phyloP scores from a whole-genome alignment of 2,797 vertebrate species.

The Cichlasoma orientale region DNA sequence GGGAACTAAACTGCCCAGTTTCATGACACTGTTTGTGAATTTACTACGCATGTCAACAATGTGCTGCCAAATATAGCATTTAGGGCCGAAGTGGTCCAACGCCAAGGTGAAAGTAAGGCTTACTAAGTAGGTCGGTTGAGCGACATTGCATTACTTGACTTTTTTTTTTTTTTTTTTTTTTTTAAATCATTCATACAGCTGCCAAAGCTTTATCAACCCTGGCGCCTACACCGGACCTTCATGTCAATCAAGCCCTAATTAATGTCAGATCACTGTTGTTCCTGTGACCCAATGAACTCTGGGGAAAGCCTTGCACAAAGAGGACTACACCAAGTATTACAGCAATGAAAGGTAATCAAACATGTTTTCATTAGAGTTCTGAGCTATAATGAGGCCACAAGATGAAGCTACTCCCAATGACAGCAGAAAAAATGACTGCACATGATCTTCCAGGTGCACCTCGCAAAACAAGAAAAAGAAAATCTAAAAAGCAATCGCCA shows the following conservation, averaged over 20 bases:
- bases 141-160: background rate
- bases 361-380: background rate
- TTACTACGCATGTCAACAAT: background rate
- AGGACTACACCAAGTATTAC: background rate
- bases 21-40: background rate
- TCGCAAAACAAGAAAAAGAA: conserved; percentile 33
- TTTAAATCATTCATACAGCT: background rate
- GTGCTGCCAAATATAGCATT: background rate
- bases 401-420: background rate
- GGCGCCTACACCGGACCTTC: fast-evolving
- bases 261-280: background rate
- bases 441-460: conserved; percentile 33
- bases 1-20: background rate
- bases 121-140: background rate
- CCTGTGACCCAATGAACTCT: conserved; percentile 1
- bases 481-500: background rate
- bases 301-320: background rate
- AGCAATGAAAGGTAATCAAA: conserved; percentile 52
- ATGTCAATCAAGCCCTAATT: background rate
- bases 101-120: background rate
- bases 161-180: background rate
- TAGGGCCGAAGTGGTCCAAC: background rate
- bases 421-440: background rate
- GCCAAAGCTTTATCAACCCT: background rate
- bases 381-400: background rate